A percentile compares a stretch with the other conserved stretches of the same genome.
Conservation (phyloP, 2,888 invertebrate species). For the Xestia rhomboidea region DNA sequence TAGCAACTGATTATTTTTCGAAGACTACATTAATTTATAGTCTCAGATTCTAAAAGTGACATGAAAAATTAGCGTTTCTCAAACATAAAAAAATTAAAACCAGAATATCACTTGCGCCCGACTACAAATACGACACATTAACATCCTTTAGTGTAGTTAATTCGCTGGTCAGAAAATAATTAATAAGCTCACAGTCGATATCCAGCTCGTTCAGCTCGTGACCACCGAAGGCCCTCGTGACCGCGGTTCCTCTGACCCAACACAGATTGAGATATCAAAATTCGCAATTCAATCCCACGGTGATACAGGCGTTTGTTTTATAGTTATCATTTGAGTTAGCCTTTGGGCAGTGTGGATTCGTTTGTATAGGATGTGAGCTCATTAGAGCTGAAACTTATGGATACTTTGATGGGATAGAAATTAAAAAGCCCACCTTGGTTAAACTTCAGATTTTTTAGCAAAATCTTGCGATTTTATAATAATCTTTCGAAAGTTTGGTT, state of each 20-base stretch:
- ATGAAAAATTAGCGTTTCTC: not conserved
- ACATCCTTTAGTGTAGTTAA: slow-evolving; percentile 83
- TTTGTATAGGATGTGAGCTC: slow-evolving; percentile 59
- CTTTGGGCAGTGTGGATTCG: slow-evolving; percentile 71
- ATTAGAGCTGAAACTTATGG: slow-evolving; percentile 21
- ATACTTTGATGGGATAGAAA: slow-evolving; percentile 2
- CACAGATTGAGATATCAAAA: slow-evolving; percentile 90
- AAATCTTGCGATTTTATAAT: not conserved
- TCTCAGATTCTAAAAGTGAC: not conserved
- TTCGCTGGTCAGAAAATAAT: slow-evolving; percentile 79
- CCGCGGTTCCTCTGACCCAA: slow-evolving; percentile 88
- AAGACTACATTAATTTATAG: not conserved
- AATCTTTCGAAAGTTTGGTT: not conserved
- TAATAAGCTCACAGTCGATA: slow-evolving; percentile 77
- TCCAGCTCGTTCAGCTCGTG: slow-evolving; percentile 84
- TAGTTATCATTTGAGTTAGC: slow-evolving; percentile 79
- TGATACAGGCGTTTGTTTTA: slow-evolving; percentile 84
- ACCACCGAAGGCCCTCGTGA: slow-evolving; percentile 90
- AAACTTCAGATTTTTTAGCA: not conserved
- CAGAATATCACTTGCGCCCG: not conserved
- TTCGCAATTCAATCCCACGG: slow-evolving; percentile 85
- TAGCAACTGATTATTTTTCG: not conserved
- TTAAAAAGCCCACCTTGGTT: slow-evolving; percentile 11
- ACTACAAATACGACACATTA: slow-evolving; percentile 66
- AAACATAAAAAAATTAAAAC: not conserved